These are phyloP conservation scores for Lutra lutra DNA, from an alignment of 2,797 vertebrate species.

Conservation along the genomic window DNA sequence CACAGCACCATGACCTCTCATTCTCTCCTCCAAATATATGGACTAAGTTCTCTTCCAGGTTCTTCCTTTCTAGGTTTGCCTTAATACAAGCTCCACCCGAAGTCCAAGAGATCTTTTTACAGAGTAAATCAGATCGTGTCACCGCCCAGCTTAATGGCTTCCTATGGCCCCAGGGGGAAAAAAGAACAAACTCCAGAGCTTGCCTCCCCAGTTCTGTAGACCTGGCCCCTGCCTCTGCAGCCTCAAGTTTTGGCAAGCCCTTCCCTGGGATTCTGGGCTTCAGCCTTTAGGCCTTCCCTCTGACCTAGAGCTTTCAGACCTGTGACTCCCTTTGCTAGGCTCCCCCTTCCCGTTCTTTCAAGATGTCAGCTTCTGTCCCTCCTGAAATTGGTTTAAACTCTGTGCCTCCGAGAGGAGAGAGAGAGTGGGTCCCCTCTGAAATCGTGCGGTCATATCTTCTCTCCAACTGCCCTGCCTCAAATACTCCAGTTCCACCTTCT, in stretches of 20 bases:
- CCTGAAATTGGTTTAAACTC: neutral
- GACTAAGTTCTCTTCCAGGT: neutral
- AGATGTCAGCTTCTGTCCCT: neutral
- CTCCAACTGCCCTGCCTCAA: neutral
- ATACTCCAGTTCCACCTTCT: neutral
- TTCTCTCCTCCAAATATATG: neutral
- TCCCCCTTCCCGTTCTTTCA: neutral
- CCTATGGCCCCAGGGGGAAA: conserved; percentile 1
- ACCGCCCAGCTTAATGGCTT: conserved; percentile 25
- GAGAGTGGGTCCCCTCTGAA: neutral
- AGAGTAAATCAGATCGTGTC: neutral
- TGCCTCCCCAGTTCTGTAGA: neutral
- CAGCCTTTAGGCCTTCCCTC: neutral
- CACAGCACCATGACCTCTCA: accelerated
- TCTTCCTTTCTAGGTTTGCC: neutral
- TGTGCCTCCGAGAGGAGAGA: accelerated
- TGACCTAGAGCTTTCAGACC: neutral
- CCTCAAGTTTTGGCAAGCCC: neutral
- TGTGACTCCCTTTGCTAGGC: neutral
- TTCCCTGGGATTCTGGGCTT: neutral
- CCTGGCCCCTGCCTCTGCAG: neutral
- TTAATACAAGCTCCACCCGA: neutral
- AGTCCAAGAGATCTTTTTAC: neutral
- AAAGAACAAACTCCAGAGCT: neutral
- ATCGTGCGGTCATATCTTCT: no score